phyloP scores from a whole-genome alignment of 2,797 vertebrate genomes.

The Semotilus atromaculatus region DNA sequence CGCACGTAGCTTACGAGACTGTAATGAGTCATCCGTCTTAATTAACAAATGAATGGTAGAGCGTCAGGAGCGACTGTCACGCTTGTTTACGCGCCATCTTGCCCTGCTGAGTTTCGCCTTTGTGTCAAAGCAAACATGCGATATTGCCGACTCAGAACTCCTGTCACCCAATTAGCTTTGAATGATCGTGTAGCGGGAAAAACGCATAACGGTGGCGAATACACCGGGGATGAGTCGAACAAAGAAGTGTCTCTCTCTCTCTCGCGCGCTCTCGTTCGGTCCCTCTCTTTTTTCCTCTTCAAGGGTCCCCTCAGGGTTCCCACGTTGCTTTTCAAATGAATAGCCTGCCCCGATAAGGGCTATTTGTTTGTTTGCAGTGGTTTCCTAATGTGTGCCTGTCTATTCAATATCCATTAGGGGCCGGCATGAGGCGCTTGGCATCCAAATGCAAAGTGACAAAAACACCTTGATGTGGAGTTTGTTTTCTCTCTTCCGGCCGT shows the following conservation, averaged over 20 bases:
- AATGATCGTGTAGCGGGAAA: slow-evolving; percentile 57
- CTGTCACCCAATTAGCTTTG: slow-evolving; percentile 62
- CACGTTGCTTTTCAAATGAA: slow-evolving; percentile 58
- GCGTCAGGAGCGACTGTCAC: slow-evolving; percentile 51
- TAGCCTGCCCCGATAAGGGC: slow-evolving; percentile 56
- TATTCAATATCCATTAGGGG: slow-evolving; percentile 63
- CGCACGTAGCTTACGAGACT: slow-evolving; percentile 34
- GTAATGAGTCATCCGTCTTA: slow-evolving; percentile 58
- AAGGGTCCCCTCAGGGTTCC: slow-evolving; percentile 54
- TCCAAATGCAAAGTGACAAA: slow-evolving; percentile 62
- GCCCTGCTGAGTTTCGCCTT: slow-evolving; percentile 40
- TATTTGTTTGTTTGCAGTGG: slow-evolving; percentile 59
- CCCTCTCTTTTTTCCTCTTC: slow-evolving; percentile 41
- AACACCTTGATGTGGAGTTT: slow-evolving; percentile 64
- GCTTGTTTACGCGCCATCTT: slow-evolving; percentile 56
- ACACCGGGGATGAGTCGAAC: slow-evolving; percentile 29
- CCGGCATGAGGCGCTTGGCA: slow-evolving; percentile 35
- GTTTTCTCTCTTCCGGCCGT: slow-evolving; percentile 35
- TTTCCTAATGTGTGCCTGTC: slow-evolving; percentile 59
- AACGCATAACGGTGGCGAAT: slow-evolving; percentile 36
- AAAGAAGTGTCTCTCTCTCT: slow-evolving; percentile 42
- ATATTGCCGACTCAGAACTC: slow-evolving; percentile 44
- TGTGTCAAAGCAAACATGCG: slow-evolving; percentile 47
- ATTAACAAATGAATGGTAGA: slow-evolving; percentile 49
- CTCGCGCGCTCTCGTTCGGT: not conserved